A percentile compares a stretch with the other conserved stretches of the same genome.
Evolutionary conservation across 2,797 vertebrate genomes (phyloP).

Genomic region (Vireo griseus): DNA sequence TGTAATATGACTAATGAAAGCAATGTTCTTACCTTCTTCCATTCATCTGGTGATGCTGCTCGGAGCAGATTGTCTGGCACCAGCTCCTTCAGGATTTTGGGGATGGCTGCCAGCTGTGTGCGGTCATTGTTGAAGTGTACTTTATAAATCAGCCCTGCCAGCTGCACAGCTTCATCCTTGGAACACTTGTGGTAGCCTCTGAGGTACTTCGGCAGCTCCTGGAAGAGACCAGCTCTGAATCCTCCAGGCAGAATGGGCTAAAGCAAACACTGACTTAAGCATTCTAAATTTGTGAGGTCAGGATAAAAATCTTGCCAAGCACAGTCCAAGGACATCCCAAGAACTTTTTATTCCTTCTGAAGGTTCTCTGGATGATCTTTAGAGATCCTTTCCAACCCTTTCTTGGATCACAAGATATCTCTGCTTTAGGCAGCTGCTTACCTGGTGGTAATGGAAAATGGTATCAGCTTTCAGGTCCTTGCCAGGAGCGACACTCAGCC

Average conservation of each 20-base stretch:
- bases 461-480: constrained; percentile 87
- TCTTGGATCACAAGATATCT: background rate
- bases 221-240: constrained; percentile 23
- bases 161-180: constrained; percentile 84
- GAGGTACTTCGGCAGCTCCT: constrained; percentile 96
- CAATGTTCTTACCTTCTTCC: constrained; percentile 86
- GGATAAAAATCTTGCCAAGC: background rate
- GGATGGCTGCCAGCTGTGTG: constrained; percentile 76
- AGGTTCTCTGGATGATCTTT: background rate
- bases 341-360: background rate
- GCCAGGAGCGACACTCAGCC: constrained; percentile 89
- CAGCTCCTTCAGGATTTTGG: constrained; percentile 88
- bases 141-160: constrained; percentile 89
- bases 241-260: background rate
- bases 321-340: background rate
- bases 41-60: constrained; percentile 85
- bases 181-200: constrained; percentile 88
- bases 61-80: constrained; percentile 88
- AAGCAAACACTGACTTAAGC: background rate
- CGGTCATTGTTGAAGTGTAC: constrained; percentile 79
- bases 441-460: constrained; percentile 96
- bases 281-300: background rate
- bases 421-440: constrained; percentile 49
- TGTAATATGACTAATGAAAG: background rate
- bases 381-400: background rate